A percentile compares a stretch with the other conserved stretches of the same genome.
phyloP scores from a whole-genome alignment of 2,113 vertebrate genomes.

The Cercopithecus mona region DNA sequence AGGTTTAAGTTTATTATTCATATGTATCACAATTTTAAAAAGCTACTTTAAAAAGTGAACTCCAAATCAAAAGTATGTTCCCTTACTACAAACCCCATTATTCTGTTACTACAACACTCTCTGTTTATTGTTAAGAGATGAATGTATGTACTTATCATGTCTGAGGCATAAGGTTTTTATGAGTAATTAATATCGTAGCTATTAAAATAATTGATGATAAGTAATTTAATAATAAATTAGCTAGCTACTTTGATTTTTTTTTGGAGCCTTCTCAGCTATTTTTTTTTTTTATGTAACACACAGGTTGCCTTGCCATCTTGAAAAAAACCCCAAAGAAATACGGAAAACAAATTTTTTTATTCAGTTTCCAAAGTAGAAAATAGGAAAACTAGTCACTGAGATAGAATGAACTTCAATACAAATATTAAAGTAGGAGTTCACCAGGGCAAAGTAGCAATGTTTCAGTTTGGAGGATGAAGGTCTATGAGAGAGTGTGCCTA shows the following conservation, averaged over 20 bases:
- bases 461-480: neutral
- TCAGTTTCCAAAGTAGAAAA: neutral
- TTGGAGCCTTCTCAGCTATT: neutral
- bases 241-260: neutral
- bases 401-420: neutral
- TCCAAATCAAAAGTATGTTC: neutral
- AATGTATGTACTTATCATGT: neutral
- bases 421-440: neutral
- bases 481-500: rapidly evolving
- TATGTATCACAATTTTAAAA: neutral
- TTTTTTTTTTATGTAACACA: neutral
- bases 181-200: neutral
- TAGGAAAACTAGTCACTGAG: neutral
- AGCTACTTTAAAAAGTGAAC: neutral
- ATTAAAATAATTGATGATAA: neutral
- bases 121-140: neutral
- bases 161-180: neutral
- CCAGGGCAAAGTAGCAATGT: neutral
- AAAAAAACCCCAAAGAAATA: neutral
- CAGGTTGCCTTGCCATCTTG: neutral
- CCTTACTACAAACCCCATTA: neutral
- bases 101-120: neutral
- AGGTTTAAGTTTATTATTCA: neutral
- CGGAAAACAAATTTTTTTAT: neutral
- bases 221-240: conserved; percentile 21